Base-by-base conservation (phyloP, 2,888 invertebrate species). In the Eremobia ochroleuca region DNA sequence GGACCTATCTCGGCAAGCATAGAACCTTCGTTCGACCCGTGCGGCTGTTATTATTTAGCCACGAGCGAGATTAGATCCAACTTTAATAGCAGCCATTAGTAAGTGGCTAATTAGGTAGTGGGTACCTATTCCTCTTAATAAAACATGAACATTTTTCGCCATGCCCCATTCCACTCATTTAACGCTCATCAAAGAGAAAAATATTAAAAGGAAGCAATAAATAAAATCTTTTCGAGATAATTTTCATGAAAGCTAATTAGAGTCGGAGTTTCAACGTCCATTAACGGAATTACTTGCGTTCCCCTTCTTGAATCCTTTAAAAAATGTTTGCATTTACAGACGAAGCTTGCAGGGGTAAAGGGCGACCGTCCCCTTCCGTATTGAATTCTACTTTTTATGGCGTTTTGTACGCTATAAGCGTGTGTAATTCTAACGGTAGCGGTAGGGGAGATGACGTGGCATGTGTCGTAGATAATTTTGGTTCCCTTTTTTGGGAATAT, bases 241-340 rank as follows among this genome's bases (percentile, higher is more conserved):
- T 77, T 90, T 90, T 82, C 85, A 87, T 88, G 87, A 89, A 90
- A 86, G 88, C 90, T 93, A 94, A 94, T 94, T 92, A 93, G 88
- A 81, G 58, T 49, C 52, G 87, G 85, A 89, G 85, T 91, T 83
- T 87, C 90, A 89, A 88, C 93, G 89, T 92, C 92, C 93, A 93
- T 94, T 93, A 94, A 86, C 87, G 83, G 89, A 92, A 93, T 93
- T 92, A 92, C 89, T 79, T 77, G 78, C 75, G 73, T 76, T 52
- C 82, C 85, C 68, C 72, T 75, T 64, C 73, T 73, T 85, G 77
- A 87, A 88, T 88, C 84, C 87, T 90, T 88, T 88, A 85, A 88
- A 88, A 90, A 92, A 91, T 87, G 88, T 91, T 89, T 89, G 87
- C 87, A 49, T 71, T 73, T 31, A 70, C 68, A 6, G 37, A 25